Conservation (phyloP, 1,140 invertebrate genomes). For the Bombus fervidus region DNA sequence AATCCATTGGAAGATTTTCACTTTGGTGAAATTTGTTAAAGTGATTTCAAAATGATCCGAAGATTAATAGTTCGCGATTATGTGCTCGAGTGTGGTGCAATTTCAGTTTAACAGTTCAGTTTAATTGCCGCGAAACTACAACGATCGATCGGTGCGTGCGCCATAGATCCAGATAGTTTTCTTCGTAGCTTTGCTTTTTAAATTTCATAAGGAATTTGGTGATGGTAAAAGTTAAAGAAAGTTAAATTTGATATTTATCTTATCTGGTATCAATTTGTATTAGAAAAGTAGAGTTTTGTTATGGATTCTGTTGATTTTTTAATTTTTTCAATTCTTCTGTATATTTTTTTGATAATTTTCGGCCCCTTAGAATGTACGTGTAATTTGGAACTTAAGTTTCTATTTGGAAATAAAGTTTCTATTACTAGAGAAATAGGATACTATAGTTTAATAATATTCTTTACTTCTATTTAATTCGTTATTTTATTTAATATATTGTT, state of each 20-base stretch:
- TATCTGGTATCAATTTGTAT: neutral
- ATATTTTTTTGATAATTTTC: neutral
- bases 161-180: neutral
- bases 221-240: too few relatives aligned
- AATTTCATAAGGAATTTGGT: neutral
- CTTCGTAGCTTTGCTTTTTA: neutral
- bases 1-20: neutral
- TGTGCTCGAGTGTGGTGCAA: neutral
- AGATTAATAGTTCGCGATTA: neutral
- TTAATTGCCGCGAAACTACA: neutral
- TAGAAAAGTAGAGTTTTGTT: neutral
- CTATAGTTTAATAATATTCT: neutral
- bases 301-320: neutral
- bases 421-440: neutral
- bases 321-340: neutral
- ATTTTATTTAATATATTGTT: neutral
- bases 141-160: constrained; percentile 1
- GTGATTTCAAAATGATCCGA: neutral
- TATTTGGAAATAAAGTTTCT: too few relatives aligned
- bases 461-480: neutral
- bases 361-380: too few relatives aligned
- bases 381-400: too few relatives aligned
- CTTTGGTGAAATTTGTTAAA: neutral
- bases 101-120: neutral
- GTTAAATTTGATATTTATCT: too few relatives aligned